These are phyloP conservation scores for Seriola aureovittata DNA, from an alignment of 2,113 vertebrate genomes.

Conservation along the genomic window DNA sequence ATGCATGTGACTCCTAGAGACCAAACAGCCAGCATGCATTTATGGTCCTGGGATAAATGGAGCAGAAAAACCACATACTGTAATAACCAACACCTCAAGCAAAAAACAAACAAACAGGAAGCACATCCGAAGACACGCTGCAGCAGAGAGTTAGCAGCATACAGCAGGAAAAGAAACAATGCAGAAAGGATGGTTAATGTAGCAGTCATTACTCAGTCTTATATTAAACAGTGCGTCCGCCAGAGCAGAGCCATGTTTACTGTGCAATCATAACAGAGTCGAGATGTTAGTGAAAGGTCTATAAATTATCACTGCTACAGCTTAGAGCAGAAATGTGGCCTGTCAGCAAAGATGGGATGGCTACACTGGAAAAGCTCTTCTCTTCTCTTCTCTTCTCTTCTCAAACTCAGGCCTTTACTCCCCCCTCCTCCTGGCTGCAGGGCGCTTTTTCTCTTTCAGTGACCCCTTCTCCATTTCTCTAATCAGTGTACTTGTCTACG, in stretches of 20 bases:
- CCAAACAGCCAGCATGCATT: constrained; percentile 70
- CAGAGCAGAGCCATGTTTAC: constrained; percentile 64
- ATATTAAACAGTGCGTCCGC: constrained; percentile 48
- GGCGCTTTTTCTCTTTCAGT: constrained; percentile 29
- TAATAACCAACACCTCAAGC: constrained; percentile 73
- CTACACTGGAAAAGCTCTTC: constrained; percentile 19
- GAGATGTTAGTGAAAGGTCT: constrained; percentile 55
- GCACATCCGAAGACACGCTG: constrained; percentile 4
- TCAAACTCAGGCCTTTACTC: constrained; percentile 3
- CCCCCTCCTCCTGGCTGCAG: constrained; percentile 33
- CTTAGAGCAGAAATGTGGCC: constrained; percentile 50
- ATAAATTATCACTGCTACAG: constrained; percentile 56
- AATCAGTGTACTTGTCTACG: constrained; percentile 46
- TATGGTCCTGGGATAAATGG: constrained; percentile 71
- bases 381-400: constrained; percentile 2
- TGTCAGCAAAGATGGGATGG: constrained; percentile 44
- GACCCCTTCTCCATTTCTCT: constrained; percentile 52
- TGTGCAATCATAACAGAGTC: constrained; percentile 62
- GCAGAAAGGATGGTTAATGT: constrained; percentile 25
- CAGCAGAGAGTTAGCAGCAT: constrained; percentile 30
- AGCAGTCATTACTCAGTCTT: constrained; percentile 47
- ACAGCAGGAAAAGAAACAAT: constrained; percentile 15
- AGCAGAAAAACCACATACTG: constrained; percentile 76
- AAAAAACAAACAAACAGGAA: constrained; percentile 41
- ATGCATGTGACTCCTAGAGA: constrained; percentile 70